Evolutionary conservation across 2,113 vertebrate species (phyloP), one percentile per base, ranked within the genome.

Genomic region (Marmota flaviventris): DNA sequence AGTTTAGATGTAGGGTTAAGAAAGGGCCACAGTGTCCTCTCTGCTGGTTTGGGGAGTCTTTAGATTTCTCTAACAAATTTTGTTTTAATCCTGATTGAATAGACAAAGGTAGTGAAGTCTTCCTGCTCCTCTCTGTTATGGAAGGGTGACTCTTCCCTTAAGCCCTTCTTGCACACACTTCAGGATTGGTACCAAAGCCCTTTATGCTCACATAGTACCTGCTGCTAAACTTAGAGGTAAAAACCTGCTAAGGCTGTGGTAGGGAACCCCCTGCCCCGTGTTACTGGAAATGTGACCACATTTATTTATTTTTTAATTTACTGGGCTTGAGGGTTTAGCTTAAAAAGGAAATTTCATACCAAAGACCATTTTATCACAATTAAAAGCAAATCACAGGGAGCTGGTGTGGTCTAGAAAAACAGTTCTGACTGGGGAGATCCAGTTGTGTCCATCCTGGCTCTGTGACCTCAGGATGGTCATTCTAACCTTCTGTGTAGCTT

Each of bases 321-420:
- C n/a, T 86, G 70, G 58, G 29, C 29, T 84, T 63, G 88, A 81
- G 27, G 37, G 58, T 93, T 90, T 67, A 85, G 8, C 75, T 16
- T 61, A 42, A 70, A 65, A 65, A 93, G 25, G 70, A 95, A n/a
- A 67, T 90, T 90, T 87, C 25, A 86, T 42, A 48, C 70, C 8
- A 3, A 79, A 45, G 42, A 72, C 63, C 91, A 25, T 83, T 96
- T 93, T 53, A 72, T 85, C 25, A 51, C n/a, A 81, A 14, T 84
- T 84, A 81, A 95, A 95, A 82, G 45, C 82, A 88, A 78, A 56
- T 89, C n/a, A 18, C 7, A 8, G 14, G 73, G 51, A 69, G 24
- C 25, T 73, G 24, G 53, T 53, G 17, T 81, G 82, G 45, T 29
- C n/a, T 85, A 69, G 76, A 76, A 42, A 73, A 70, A 8, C 22